Base-by-base conservation (phyloP, 2,888 invertebrate genomes). In the Alloplasta piceator region DNA sequence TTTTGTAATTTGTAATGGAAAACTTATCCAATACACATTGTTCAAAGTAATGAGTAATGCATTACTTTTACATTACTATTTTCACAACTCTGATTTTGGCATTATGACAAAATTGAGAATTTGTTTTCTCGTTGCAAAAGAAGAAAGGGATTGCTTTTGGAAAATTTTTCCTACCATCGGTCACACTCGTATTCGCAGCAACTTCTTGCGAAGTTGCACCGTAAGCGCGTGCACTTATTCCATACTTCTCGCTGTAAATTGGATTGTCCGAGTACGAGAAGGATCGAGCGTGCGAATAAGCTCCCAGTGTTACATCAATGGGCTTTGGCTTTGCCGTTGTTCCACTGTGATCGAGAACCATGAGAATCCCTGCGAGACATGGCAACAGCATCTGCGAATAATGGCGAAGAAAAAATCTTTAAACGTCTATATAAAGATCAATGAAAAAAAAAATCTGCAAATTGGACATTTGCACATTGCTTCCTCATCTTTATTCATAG, bases 221-320 rank as follows among this genome's bases (percentile, higher is more conserved):
- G 46, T 84, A 88, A n/a, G 79, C 43, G 39, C 84, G 43, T 10
- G 90, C 84, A 4, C 80, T 61, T 9, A 73, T 55, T 41, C 61
- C 78, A 70, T 91, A 92, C 6, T 72, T 80, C 4, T 73, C 14
- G 2, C 83, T 88, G 16, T 87, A 75, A 1, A 48, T 58, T 16
- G 68, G 14, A 43, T 86, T 81, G 5, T 84, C 76, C 4, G 87
- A 77, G 16, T 84, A 85, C 80, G 90, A 92, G 68, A 90, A 89
- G 14, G 91, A 84, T 84, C 86, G 78, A 0, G 91, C 83, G 52
- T 83, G 38, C 64, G 83, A 84, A 68, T 92, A 92, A 82, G 89
- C 84, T 4, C 87, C 86, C n/a, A 94, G 87, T 41, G 87, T 85
- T n/a, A 93, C 77, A 43, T 89, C 85, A 6, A 90, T 86, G 10